Evolutionary conservation across 2,797 vertebrate species (phyloP).

Genomic region (Eupleurogrammus muticus): DNA sequence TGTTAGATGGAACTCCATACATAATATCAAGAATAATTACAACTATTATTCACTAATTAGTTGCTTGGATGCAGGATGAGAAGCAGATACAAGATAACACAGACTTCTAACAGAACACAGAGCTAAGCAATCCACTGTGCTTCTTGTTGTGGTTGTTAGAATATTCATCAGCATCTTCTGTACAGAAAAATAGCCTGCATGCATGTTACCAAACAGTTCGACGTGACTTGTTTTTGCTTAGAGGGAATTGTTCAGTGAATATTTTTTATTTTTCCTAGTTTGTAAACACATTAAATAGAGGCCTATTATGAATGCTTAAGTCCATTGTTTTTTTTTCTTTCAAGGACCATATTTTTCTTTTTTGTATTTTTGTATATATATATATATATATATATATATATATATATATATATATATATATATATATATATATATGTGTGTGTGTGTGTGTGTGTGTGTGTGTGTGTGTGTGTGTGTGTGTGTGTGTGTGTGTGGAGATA

Average conservation of each 20-base stretch:
- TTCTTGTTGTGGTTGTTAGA: constrained; percentile 73
- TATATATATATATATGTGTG: too few species aligned
- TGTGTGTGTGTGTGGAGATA: constrained; percentile 8
- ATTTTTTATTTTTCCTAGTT: constrained; percentile 52
- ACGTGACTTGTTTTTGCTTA: constrained; percentile 63
- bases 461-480: too few species aligned
- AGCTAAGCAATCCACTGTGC: constrained; percentile 57
- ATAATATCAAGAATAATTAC: constrained; percentile 58
- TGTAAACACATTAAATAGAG: constrained; percentile 57
- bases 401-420: too few species aligned
- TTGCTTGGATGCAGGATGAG: constrained; percentile 60
- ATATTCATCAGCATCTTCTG: constrained; percentile 75
- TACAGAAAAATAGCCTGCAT: constrained; percentile 72
- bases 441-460: too few species aligned
- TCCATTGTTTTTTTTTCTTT: constrained; percentile 24
- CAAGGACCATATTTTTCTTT: too few species aligned
- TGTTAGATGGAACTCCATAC: constrained; percentile 45
- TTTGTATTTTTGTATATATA: not conserved
- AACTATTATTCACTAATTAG: constrained; percentile 68
- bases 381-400: too few species aligned
- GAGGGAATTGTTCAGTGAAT: constrained; percentile 60
- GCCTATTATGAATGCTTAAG: constrained; percentile 40
- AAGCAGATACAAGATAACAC: constrained; percentile 68
- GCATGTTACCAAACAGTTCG: constrained; percentile 64
- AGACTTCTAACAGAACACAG: constrained; percentile 65